phyloP scores from a whole-genome alignment of 2,113 vertebrate genomes.

The Hassar affinis region DNA sequence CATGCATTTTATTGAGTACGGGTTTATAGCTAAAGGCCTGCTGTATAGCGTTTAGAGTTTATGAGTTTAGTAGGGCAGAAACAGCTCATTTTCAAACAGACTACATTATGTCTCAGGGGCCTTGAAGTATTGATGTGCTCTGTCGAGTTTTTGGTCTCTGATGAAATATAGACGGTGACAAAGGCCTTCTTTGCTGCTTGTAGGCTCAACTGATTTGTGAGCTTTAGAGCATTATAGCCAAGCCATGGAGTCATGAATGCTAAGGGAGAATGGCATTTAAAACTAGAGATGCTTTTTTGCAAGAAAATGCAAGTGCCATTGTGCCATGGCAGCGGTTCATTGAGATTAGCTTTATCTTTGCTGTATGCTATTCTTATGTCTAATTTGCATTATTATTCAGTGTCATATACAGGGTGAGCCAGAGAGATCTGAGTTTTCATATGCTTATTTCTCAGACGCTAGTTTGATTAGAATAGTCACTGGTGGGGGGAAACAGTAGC shows the following conservation, averaged over 20 bases:
- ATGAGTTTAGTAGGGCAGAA: constrained; percentile 36
- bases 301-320: too few species aligned
- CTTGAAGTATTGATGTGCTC: constrained; percentile 64
- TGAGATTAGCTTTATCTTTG: too few species aligned
- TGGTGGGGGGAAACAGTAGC: too few species aligned
- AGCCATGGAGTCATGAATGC: background rate
- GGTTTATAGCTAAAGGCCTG: constrained; percentile 29
- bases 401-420: too few species aligned
- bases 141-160: constrained; percentile 64
- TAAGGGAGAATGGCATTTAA: background rate
- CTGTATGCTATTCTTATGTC: too few species aligned
- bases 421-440: too few species aligned
- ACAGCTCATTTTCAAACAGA: constrained; percentile 45
- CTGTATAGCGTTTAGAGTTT: constrained; percentile 16
- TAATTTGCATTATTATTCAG: too few species aligned
- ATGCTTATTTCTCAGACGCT: too few species aligned
- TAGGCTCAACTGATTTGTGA: constrained; percentile 64
- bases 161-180: constrained; percentile 62
- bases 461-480: too few species aligned
- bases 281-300: too few species aligned
- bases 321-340: too few species aligned
- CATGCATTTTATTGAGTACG: background rate
- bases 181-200: constrained; percentile 63
- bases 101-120: constrained; percentile 50
- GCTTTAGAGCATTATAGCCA: constrained; percentile 28